A percentile compares a stretch with the other conserved stretches of the same genome.
Evolutionary conservation across 2,797 vertebrate species (phyloP).

Genomic region (Craterocephalus amniculus): DNA sequence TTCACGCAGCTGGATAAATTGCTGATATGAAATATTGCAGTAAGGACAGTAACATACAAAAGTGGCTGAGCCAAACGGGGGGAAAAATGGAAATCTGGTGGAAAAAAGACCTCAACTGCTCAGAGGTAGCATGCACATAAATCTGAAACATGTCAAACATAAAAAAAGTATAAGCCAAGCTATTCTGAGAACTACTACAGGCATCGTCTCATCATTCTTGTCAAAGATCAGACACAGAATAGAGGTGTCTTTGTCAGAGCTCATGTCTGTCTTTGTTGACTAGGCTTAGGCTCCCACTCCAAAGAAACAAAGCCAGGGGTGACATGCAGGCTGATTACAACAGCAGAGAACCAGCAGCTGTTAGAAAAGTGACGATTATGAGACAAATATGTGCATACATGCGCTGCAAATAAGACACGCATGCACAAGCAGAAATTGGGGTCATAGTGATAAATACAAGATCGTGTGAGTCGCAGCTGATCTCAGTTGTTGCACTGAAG

Average conservation of each 20-base stretch:
- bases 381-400: constrained; percentile 22
- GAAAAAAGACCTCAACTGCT: not conserved
- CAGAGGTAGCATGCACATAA: not conserved
- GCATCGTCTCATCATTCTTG: constrained; percentile 11
- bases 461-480: not conserved
- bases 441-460: constrained; percentile 41
- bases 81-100: constrained; percentile 22
- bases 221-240: constrained; percentile 38
- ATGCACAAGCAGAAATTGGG: constrained; percentile 22
- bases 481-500: constrained; percentile 16
- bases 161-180: not conserved
- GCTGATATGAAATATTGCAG: constrained; percentile 78
- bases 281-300: constrained; percentile 60
- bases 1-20: constrained; percentile 75
- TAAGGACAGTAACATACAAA: constrained; percentile 50
- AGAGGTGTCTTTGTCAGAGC: constrained; percentile 55
- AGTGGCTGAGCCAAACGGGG: constrained; percentile 43
- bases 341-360: constrained; percentile 6
- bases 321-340: constrained; percentile 44
- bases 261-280: constrained; percentile 71
- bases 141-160: constrained; percentile 1
- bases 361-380: constrained; percentile 31
- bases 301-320: constrained; percentile 72
- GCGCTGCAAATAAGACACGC: constrained; percentile 24
- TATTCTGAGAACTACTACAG: constrained; percentile 6